phyloP scores from a whole-genome alignment of 2,888 invertebrate genomes.

The Luffia ferchaultella region DNA sequence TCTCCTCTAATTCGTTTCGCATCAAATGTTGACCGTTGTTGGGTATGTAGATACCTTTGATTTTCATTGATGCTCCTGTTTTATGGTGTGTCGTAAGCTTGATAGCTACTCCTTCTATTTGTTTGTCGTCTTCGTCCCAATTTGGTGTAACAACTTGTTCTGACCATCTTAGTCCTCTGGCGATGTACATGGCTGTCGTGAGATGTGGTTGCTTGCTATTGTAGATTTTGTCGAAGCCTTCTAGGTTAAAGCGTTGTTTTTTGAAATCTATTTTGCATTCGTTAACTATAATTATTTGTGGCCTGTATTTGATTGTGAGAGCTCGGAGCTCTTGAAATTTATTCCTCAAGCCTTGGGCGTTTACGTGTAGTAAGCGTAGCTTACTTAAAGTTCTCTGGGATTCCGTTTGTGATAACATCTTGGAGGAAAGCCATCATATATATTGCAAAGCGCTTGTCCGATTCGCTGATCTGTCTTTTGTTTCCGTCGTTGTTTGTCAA shows the following conservation, averaged over 20 bases:
- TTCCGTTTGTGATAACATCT: not conserved
- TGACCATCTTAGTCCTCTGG: not conserved
- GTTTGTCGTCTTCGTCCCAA: not conserved
- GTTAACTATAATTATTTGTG: not conserved
- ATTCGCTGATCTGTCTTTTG: not conserved
- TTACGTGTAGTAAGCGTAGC: too few species aligned
- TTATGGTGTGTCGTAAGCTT: not conserved
- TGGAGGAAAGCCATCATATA: not conserved
- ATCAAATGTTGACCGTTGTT: not conserved
- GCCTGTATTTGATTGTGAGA: not conserved
- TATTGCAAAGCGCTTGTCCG: not conserved
- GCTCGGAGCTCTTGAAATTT: not conserved
- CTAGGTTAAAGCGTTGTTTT: not conserved
- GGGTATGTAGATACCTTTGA: not conserved
- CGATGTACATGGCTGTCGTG: not conserved
- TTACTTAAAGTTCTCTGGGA: too few species aligned
- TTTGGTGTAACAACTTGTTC: not conserved
- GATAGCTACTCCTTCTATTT: not conserved
- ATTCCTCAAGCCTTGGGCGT: not conserved
- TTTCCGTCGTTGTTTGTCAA: not conserved
- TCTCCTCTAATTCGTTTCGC: not conserved
- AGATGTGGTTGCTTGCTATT: not conserved
- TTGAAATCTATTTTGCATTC: not conserved
- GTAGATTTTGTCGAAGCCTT: not conserved
- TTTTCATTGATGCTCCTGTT: not conserved